Percentiles rank a stretch among this genome's conserved stretches.
Evolutionary conservation across 2,797 vertebrate species (phyloP).

Genomic region (Sphaeramia orbicularis): DNA sequence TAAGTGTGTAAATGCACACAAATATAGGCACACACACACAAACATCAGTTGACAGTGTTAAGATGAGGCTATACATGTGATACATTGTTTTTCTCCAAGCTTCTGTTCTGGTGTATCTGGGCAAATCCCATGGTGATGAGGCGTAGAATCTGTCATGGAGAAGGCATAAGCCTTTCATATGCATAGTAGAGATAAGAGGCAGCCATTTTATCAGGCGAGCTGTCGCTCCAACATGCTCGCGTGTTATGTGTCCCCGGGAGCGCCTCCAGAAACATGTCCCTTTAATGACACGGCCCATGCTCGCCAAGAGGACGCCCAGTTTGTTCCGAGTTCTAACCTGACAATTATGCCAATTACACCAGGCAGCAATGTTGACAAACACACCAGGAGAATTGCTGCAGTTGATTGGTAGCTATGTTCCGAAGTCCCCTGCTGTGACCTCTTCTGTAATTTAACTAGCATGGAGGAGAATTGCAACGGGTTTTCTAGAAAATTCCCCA

Average conservation of each 20-base stretch:
- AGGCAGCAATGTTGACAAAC: slow-evolving; percentile 83
- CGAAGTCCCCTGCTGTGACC: slow-evolving; percentile 74
- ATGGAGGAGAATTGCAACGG: slow-evolving; percentile 70
- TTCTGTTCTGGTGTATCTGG: slow-evolving; percentile 79
- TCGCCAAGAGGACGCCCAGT: slow-evolving; percentile 74
- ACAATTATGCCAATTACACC: slow-evolving; percentile 84
- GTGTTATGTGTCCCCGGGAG: slow-evolving; percentile 74
- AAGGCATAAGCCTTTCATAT: slow-evolving; percentile 88
- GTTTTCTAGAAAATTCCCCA: slow-evolving; percentile 71
- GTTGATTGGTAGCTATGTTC: slow-evolving; percentile 70
- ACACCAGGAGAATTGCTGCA: slow-evolving; percentile 72
- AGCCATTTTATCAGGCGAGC: slow-evolving; percentile 86
- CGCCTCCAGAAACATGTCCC: slow-evolving; percentile 81
- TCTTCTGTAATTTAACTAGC: slow-evolving; percentile 83
- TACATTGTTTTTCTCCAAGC: slow-evolving; percentile 78
- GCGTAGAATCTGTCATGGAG: slow-evolving; percentile 84
- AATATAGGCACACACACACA: slow-evolving; percentile 35
- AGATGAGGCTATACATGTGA: slow-evolving; percentile 76
- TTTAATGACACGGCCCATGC: slow-evolving; percentile 79
- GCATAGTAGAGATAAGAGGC: slow-evolving; percentile 87
- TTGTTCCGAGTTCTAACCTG: slow-evolving; percentile 79
- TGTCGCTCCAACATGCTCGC: slow-evolving; percentile 76
- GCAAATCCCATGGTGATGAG: slow-evolving; percentile 84
- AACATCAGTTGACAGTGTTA: slow-evolving; percentile 70
- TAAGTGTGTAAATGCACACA: slow-evolving; percentile 2